Evolutionary conservation across 2,797 vertebrate species (phyloP).

Genomic region (Hypotaenidia okinawae): DNA sequence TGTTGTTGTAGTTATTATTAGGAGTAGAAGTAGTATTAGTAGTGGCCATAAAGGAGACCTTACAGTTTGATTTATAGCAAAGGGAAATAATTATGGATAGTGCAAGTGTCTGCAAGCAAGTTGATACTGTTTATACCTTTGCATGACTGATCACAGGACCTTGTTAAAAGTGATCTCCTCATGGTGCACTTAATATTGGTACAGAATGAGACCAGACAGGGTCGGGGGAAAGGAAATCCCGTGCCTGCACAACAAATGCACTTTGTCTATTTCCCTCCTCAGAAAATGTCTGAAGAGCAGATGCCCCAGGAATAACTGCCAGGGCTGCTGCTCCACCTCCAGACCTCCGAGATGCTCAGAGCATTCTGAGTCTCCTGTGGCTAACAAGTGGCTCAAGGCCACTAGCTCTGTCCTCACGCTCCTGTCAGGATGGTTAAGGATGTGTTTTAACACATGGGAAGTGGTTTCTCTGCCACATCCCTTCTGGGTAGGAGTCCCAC

Average conservation of each 20-base stretch:
- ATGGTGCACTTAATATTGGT: neutral
- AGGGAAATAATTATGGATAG: neutral
- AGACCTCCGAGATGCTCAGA: neutral
- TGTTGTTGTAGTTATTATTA: neutral
- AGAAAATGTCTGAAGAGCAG: neutral
- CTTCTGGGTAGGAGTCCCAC: neutral
- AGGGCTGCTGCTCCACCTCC: neutral
- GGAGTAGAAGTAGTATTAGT: fast-evolving
- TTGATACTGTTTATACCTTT: neutral
- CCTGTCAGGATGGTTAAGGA: neutral
- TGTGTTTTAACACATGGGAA: neutral
- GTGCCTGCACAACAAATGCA: neutral
- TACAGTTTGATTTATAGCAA: neutral
- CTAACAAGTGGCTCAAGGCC: constrained; percentile 24
- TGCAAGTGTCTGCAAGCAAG: neutral
- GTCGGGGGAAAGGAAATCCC: neutral
- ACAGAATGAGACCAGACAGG: neutral
- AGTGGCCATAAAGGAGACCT: neutral
- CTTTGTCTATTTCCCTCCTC: neutral
- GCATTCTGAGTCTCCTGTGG: neutral
- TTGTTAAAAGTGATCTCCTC: neutral
- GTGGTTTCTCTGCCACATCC: constrained; percentile 25
- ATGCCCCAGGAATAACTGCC: neutral
- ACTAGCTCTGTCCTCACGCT: neutral
- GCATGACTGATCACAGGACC: neutral